Conservation (phyloP, 2,797 vertebrate species). For the Apogon talboti region DNA sequence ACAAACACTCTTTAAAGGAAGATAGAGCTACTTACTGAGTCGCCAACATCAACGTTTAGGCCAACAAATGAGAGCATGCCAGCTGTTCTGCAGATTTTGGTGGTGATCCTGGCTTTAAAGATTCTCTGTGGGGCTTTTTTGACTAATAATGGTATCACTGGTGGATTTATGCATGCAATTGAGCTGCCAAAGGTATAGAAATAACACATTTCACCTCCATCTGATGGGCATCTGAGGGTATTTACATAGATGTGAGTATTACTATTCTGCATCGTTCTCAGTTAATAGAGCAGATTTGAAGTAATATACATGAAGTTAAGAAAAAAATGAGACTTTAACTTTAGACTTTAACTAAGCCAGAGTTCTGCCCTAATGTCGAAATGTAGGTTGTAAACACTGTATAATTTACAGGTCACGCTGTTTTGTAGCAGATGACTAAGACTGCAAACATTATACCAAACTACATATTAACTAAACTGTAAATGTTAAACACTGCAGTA, state of each 20-base stretch:
- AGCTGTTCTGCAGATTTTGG: constrained; percentile 68
- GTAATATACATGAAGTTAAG: constrained; percentile 2
- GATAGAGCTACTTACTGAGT: constrained; percentile 64
- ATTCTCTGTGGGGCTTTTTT: constrained; percentile 33
- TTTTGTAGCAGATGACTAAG: constrained; percentile 51
- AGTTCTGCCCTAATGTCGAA: constrained; percentile 45
- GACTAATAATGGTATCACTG: constrained; percentile 34
- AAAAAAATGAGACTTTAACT: constrained; percentile 35
- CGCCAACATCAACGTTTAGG: constrained; percentile 51
- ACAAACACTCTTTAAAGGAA: constrained; percentile 73
- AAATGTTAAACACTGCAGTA: constrained; percentile 13
- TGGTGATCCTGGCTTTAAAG: constrained; percentile 39
- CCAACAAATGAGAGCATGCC: constrained; percentile 63
- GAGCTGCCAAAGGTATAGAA: constrained; percentile 20
- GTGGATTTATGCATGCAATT: constrained; percentile 30
- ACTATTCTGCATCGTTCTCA: constrained; percentile 37
- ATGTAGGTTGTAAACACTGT: constrained; percentile 57
- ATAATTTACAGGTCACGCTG: constrained; percentile 54
- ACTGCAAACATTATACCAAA: constrained; percentile 20
- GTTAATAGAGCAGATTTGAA: constrained; percentile 42
- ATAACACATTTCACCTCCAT: constrained; percentile 7
- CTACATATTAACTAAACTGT: constrained; percentile 13
- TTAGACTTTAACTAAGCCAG: constrained; percentile 42
- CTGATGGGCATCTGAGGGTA: too few relatives aligned
- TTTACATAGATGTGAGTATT: constrained; percentile 19